Conservation (phyloP, 2,888 invertebrate genomes). For the Hyalella azteca region DNA sequence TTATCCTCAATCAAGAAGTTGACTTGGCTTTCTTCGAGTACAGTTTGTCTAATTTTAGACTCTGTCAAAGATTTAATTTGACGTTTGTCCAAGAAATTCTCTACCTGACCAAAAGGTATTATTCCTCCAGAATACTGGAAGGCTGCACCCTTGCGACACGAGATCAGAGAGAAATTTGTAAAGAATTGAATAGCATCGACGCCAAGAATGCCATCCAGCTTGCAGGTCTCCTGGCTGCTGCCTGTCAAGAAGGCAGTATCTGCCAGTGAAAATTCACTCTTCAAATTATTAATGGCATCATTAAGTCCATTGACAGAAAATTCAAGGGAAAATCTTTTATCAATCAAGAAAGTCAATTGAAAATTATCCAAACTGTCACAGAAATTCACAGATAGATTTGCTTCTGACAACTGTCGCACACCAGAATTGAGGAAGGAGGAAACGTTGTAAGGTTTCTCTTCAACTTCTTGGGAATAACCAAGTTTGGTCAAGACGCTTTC, state of each 20-base stretch:
- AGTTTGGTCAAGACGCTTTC: background rate
- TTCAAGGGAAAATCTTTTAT: background rate
- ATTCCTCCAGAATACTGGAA: background rate
- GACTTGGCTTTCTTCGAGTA: too few relatives aligned
- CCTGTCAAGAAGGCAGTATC: background rate
- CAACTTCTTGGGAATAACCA: background rate
- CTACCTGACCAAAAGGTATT: background rate
- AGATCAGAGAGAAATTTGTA: background rate
- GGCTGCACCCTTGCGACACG: background rate
- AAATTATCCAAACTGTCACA: background rate
- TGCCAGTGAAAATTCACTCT: background rate
- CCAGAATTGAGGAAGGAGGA: background rate
- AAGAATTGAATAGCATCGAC: background rate
- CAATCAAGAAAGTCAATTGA: background rate
- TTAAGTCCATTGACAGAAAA: background rate
- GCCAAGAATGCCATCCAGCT: background rate
- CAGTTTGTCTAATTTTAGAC: background rate
- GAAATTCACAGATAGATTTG: background rate
- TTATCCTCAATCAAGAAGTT: too few relatives aligned
- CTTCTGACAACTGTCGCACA: background rate
- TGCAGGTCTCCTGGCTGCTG: background rate
- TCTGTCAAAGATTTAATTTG: background rate
- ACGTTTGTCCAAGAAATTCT: background rate
- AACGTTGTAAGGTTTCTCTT: background rate
- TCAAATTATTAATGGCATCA: background rate